Evolutionary conservation across 2,113 vertebrate genomes (phyloP), one percentile per base, ranked within the genome.

Genomic region (Neogale vison): DNA sequence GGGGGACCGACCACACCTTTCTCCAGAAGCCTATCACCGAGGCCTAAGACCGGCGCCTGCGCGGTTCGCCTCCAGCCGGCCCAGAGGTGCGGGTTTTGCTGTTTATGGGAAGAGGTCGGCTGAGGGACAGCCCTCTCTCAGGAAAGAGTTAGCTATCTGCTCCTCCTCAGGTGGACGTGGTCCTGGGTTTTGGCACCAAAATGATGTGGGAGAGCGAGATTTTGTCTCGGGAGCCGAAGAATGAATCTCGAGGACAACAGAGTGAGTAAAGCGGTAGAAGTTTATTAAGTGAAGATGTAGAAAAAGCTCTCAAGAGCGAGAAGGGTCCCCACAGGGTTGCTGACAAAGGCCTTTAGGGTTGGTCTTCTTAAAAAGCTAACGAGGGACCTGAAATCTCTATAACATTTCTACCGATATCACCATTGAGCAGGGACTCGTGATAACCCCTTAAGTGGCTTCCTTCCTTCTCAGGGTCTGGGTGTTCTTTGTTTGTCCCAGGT

Each of bases 61-160:
- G 67, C 67, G 6, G 3, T 20, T 20, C 17, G 4, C 67, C 34
- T 67, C 4, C 18, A 9, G 34, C 17, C 0, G 26, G 61, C 26
- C n/a, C 17, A 4, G 34, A 34, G 67, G 67, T n/a, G 67, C 34
- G 1, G 52, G 67, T 20, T n/a, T n/a, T 20, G 67, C 17, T n/a
- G 7, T n/a, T 69, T 69, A 0, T 69, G 34, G 9, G 34, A n/a
- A 29, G 61, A 29, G 61, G 11, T 63, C 61, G 3, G 4, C 61
- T 0, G 1, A 63, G 26, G 12, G 26, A 8, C 3, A 18, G 17
- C 4, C 0, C 2, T n/a, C 65, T n/a, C 17, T 31, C 17, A n/a
- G 34, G 34, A 20, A 9, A 20, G 34, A 34, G 63, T 65, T 26
- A 1, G 14, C 14, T 65, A 3, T 34, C 26, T 65, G 14, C 29